Percentiles rank a stretch among this genome's conserved stretches.
Evolutionary conservation across 2,113 vertebrate species (phyloP).

Genomic region (Amblyornis subalaris): DNA sequence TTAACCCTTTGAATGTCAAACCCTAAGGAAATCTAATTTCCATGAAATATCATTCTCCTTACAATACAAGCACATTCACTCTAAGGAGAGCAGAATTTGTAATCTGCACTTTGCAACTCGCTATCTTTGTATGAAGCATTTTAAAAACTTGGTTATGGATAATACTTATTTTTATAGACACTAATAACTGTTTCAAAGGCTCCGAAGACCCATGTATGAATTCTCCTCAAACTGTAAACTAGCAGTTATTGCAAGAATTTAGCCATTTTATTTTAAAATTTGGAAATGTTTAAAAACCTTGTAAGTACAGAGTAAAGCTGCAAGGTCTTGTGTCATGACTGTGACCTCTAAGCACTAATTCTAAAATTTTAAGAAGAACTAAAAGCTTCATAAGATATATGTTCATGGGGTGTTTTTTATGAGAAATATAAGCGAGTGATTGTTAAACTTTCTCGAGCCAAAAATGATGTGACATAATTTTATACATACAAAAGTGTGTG

Average conservation of each 20-base stretch:
- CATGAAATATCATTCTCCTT: neutral
- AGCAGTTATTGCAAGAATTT: neutral
- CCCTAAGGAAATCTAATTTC: neutral
- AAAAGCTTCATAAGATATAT: neutral
- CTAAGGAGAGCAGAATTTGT: neutral
- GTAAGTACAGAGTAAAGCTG: neutral
- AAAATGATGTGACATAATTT: neutral
- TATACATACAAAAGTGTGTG: neutral
- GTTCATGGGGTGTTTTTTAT: neutral
- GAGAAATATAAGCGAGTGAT: neutral
- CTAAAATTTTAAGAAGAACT: neutral
- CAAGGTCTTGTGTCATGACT: neutral
- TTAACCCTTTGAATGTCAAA: slow-evolving; percentile 1
- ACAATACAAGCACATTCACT: neutral
- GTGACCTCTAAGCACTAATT: neutral
- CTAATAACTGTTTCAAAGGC: neutral
- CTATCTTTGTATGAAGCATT: neutral
- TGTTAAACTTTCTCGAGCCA: neutral
- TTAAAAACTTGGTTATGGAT: neutral
- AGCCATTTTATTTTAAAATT: neutral
- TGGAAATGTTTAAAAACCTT: neutral
- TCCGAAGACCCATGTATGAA: neutral
- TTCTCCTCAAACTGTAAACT: neutral
- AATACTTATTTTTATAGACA: neutral
- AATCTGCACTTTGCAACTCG: neutral